phyloP scores from a whole-genome alignment of 2,113 vertebrate species.

The Pleuronectes platessa region DNA sequence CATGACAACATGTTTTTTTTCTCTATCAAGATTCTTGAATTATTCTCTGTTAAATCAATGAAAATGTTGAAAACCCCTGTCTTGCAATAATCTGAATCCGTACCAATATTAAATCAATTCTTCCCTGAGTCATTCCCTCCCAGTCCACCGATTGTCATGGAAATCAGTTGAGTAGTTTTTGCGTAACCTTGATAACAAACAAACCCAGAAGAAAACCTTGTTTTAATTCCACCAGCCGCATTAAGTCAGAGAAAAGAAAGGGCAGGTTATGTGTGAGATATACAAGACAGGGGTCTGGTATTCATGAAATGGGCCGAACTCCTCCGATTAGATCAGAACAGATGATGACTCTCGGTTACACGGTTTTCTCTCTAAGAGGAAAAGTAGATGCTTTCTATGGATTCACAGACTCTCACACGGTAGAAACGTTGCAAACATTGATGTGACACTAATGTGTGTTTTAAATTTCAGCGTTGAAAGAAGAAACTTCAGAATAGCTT shows the following conservation, averaged over 20 bases:
- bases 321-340: no score
- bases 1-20: no score
- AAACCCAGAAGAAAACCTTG: no score
- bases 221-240: neutral
- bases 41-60: no score
- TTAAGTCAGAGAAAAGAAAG: neutral
- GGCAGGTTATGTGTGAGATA: neutral
- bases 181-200: no score
- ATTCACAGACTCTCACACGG: constrained; percentile 10
- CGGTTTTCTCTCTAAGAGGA: neutral
- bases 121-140: no score
- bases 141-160: no score
- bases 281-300: neutral
- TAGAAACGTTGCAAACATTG: constrained; percentile 32
- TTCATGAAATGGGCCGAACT: neutral
- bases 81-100: no score
- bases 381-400: neutral
- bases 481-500: constrained; percentile 47
- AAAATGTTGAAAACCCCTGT: no score
- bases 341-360: neutral
- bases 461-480: constrained; percentile 50
- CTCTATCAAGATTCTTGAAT: no score
- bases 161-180: no score
- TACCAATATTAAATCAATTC: no score
- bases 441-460: constrained; percentile 56